A percentile compares a stretch with the other conserved stretches of the same genome.
These are phyloP conservation scores for Ibidorhyncha struthersii DNA, from an alignment of 2,113 vertebrate species.

Conservation along the genomic window DNA sequence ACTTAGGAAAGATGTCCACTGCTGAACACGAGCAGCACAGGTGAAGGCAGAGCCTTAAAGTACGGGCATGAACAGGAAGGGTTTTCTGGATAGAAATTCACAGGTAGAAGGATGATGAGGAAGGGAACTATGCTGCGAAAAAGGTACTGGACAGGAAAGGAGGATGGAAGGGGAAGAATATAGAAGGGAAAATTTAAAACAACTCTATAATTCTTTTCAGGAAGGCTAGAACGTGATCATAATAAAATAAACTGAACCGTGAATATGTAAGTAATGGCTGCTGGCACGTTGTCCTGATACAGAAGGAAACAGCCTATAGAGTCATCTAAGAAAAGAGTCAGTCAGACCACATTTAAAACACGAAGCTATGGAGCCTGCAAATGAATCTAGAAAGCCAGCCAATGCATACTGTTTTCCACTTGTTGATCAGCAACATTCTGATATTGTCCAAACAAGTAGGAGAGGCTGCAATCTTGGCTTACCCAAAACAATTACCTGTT, in stretches of 20 bases:
- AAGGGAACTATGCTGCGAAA: neutral
- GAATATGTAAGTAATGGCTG: neutral
- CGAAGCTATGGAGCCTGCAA: neutral
- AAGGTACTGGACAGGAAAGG: neutral
- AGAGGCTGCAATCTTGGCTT: slow-evolving; percentile 48
- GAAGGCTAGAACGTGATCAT: neutral
- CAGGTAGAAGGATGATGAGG: neutral
- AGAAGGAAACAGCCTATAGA: neutral
- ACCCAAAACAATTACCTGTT: slow-evolving; percentile 49
- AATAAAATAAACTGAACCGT: neutral
- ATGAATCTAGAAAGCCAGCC: slow-evolving; percentile 9
- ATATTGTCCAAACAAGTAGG: slow-evolving; percentile 58
- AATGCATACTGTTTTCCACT: neutral
- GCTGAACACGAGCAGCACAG: neutral
- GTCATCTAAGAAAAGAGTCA: neutral
- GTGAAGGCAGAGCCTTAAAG: neutral
- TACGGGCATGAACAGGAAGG: neutral
- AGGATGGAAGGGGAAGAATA: neutral
- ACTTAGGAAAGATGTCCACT: neutral
- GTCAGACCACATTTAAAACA: neutral
- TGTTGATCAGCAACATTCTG: slow-evolving; percentile 64
- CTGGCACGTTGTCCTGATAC: neutral
- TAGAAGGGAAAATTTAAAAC: neutral
- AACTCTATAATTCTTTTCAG: neutral
- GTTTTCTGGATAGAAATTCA: neutral